A percentile compares a stretch with the other conserved stretches of the same genome.
phyloP scores from a whole-genome alignment of 2,113 vertebrate species.

The Gymnogyps californianus region DNA sequence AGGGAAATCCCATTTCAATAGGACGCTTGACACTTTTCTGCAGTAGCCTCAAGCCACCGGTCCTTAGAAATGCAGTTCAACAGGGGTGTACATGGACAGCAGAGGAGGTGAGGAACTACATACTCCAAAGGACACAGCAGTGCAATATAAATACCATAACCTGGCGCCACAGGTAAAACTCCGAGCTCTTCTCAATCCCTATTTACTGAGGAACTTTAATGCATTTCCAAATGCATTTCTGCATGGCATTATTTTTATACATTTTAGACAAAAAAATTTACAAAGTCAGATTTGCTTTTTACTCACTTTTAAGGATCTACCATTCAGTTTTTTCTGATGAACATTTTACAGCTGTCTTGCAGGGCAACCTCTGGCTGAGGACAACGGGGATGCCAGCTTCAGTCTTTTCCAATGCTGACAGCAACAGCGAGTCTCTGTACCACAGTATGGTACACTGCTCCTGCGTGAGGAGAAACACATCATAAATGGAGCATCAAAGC shows the following conservation, averaged over 20 bases:
- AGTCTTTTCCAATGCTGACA: not conserved
- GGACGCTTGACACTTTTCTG: not conserved
- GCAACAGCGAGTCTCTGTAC: not conserved
- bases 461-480: not conserved
- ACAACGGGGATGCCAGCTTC: not conserved
- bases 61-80: not conserved
- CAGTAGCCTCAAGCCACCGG: not conserved
- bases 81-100: not conserved
- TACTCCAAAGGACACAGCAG: not conserved
- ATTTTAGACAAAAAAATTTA: not conserved
- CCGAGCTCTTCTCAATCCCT: not conserved
- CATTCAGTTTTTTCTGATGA: not conserved
- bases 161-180: not conserved
- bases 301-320: not conserved
- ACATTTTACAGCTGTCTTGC: not conserved
- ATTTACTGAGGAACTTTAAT: not conserved
- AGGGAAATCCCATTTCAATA: not conserved
- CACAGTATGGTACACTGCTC: not conserved
- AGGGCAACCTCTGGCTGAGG: not conserved
- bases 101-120: not conserved
- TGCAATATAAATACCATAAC: not conserved
- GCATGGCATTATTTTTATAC: not conserved
- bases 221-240: not conserved
- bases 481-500: not conserved
- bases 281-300: not conserved